phyloP scores from a whole-genome alignment of 2,888 invertebrate genomes.

The Tipula confusa region DNA sequence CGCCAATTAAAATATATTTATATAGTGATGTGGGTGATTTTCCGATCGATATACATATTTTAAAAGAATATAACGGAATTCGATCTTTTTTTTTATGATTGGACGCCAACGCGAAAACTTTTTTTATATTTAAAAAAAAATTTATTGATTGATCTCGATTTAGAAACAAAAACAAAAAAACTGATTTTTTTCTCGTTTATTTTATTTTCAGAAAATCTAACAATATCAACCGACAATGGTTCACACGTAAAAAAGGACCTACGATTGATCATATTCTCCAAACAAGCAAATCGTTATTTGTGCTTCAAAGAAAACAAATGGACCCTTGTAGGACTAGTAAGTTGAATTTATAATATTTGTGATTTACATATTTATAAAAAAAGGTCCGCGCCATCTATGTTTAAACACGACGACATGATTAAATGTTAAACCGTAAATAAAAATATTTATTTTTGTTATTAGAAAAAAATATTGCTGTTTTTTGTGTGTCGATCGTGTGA shows the following conservation, averaged over 20 bases:
- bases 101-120: background rate
- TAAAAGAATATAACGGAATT: constrained; percentile 3
- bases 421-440: background rate
- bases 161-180: no score
- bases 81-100: background rate
- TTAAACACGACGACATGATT: background rate
- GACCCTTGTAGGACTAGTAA: background rate
- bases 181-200: background rate
- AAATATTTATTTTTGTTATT: constrained; percentile 3
- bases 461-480: background rate
- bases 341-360: background rate
- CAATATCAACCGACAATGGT: background rate
- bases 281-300: background rate
- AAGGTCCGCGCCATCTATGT: background rate
- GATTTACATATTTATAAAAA: no score
- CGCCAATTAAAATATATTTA: background rate
- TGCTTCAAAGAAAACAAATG: background rate
- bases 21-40: background rate
- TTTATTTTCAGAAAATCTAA: background rate
- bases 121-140: background rate
- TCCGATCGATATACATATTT: background rate
- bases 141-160: constrained; percentile 3
- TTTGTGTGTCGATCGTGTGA: constrained; percentile 6
- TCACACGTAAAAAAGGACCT: background rate
- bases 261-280: background rate